Evolutionary conservation across 2,113 vertebrate species (phyloP), one percentile per base, ranked within the genome.

Genomic region (Centropristis striata): DNA sequence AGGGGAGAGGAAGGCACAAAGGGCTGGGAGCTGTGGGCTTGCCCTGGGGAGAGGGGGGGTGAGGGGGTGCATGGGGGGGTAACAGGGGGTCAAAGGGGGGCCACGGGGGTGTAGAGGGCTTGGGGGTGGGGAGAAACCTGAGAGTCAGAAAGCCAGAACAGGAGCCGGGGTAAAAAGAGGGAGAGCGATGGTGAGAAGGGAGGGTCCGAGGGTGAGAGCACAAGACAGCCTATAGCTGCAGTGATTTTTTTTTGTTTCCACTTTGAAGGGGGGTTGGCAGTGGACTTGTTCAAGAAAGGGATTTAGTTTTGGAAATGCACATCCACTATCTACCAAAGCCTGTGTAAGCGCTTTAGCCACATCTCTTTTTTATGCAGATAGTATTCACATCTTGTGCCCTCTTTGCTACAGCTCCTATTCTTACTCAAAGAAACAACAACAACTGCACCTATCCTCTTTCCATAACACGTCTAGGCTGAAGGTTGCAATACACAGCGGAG

Each of bases 71-170:
- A 71, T 65, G 59, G 42, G 46, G 75, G 83, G 87, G 86, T 81
- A 86, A 87, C 64, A 79, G 72, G 61, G 76, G 88, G 89, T 90
- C 88, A 92, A 88, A 83, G 90, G 88, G 86, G 87, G 88, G 84
- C 65, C 75, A 85, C 8, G 16, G 49, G 68, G 37, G 75, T 54
- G 81, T 47, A 49, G 21, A 16, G n/a, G 46, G 60, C 42, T 23
- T 63, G 61, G 50, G 71, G 60, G 37, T 15, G 70, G 53, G 53
- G 58, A 80, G 87, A 83, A 91, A 92, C 73, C 80, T 77, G 87
- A 90, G 88, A 92, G 85, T 88, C 90, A 92, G 85, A 93, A 90
- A 90, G 90, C 88, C 86, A 89, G 67, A 89, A 90, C 80, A 88
- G 79, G 77, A 90, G 84, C 86, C 41, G 57, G 60, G 59, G 37